A percentile compares a stretch with the other conserved stretches of the same genome.
These are phyloP conservation scores for Oncopodura yosiiana DNA, from an alignment of 1,140 invertebrate genomes.

Conservation along the genomic window DNA sequence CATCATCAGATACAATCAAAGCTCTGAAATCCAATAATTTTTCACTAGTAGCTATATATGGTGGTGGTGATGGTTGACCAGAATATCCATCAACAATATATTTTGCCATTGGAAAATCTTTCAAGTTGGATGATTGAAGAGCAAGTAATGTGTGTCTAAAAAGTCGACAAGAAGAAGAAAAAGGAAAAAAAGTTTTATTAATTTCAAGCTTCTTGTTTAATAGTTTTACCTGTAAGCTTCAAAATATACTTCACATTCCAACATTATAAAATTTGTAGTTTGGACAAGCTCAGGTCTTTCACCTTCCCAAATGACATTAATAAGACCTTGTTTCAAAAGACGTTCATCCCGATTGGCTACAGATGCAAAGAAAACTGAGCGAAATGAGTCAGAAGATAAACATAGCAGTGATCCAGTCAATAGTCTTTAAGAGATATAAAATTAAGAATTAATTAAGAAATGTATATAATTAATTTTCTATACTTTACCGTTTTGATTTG, in stretches of 20 bases:
- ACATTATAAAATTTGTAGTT: constrained; percentile 46
- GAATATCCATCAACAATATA: constrained; percentile 45
- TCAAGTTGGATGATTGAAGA: constrained; percentile 45
- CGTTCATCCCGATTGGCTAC: constrained; percentile 48
- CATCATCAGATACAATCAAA: neutral
- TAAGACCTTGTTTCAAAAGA: neutral
- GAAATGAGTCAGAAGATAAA: constrained; percentile 57
- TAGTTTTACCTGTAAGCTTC: constrained; percentile 52
- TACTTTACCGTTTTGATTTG: constrained; percentile 43
- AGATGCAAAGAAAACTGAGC: constrained; percentile 54
- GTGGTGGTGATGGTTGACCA: constrained; percentile 38
- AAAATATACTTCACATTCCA: constrained; percentile 57
- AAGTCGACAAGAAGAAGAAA: neutral
- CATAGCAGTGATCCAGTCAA: constrained; percentile 62
- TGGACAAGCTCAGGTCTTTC: neutral
- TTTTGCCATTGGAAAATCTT: constrained; percentile 51
- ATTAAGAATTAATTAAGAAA: too few relatives aligned
- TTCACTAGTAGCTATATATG: neutral
- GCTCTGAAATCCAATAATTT: neutral
- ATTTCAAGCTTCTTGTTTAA: neutral
- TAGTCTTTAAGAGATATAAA: constrained; percentile 40
- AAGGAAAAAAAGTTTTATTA: neutral
- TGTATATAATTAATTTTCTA: neutral
- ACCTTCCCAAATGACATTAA: constrained; percentile 3
- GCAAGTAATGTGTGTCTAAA: constrained; percentile 44